Base-by-base conservation (phyloP, 2,113 vertebrate species). In the Bujurquina vittata region DNA sequence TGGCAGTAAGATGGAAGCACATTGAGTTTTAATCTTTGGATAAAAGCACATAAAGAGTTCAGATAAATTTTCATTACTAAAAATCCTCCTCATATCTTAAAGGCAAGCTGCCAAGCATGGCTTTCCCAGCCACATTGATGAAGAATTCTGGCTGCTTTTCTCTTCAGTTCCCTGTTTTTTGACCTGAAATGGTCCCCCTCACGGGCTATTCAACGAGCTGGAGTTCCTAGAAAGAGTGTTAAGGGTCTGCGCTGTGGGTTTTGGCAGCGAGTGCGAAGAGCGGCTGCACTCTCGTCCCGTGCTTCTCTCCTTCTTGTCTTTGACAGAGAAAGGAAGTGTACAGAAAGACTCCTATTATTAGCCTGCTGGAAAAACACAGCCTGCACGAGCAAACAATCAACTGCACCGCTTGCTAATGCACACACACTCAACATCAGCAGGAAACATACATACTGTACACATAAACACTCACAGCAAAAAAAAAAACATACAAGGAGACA, bases 191-290 rank as follows among this genome's bases (percentile, higher is more conserved):
- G 58, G 49, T 59, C 65, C 73, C 74, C 86, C 52, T 12, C 8
- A 52, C 49, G 75, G 54, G 59, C 33, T 69, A 72, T 94, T 93
- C 88, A 86, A 74, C 49, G 87, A 89, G 54, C 80, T 74, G 79
- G 22, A 55, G 80, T 95, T 94, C 94, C 91, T 95, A 95, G 94
- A 95, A 94, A 91, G 92, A 91, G 72, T 35, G 31, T 40, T 78
- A 78, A 69, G 84, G 22, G 69, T 31, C 54, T 33, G 67, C 2
- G 10, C 73, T 91, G 90, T 89, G 77, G 7, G 74, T 89, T 91
- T 92, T 95, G 93, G 91, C 91, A 92, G 56, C 2, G 2, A 0
- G 15, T 61, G 60, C 77, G 79, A 43, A 78, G 49, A 49, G 23
- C 65, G 73, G 43, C 61, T 75, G 37, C 23, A 10, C n/a, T 59